Evolutionary conservation across 2,113 vertebrate genomes (phyloP).

Genomic region (Fulmarus glacialis): DNA sequence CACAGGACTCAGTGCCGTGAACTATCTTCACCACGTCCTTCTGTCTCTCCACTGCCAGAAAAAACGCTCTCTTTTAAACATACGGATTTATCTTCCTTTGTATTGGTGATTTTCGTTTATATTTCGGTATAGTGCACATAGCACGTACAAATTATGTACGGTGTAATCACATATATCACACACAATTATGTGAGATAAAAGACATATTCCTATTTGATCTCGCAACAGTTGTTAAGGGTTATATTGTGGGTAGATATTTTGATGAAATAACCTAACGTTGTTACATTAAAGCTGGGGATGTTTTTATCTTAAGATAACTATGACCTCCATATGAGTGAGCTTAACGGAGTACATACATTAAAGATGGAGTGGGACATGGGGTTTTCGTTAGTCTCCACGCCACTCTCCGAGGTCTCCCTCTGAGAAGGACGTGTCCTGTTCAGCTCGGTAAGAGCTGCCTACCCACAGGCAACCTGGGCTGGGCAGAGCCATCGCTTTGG

Average conservation of each 20-base stretch:
- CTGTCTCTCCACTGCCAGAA: neutral
- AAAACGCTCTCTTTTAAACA: neutral
- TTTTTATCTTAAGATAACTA: neutral
- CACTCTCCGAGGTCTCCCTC: neutral
- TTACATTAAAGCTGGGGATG: neutral
- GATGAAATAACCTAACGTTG: neutral
- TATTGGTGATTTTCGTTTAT: neutral
- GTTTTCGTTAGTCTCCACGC: accelerated
- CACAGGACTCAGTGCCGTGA: accelerated
- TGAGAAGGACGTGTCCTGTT: neutral
- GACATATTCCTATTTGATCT: accelerated
- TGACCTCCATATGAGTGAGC: too few relatives aligned
- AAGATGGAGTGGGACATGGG: neutral
- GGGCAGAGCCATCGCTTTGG: neutral
- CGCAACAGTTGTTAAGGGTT: neutral
- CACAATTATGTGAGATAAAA: too few relatives aligned
- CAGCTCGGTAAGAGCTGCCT: neutral
- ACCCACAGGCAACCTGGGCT: neutral
- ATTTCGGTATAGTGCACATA: accelerated
- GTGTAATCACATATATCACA: neutral
- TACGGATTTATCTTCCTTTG: neutral
- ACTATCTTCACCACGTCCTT: neutral
- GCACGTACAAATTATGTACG: too few relatives aligned
- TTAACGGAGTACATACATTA: neutral
- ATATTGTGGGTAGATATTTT: neutral